A percentile compares a stretch with the other conserved stretches of the same genome.
These are phyloP conservation scores for Eulithis prunata DNA, from an alignment of 2,888 invertebrate genomes.

Conservation along the genomic window DNA sequence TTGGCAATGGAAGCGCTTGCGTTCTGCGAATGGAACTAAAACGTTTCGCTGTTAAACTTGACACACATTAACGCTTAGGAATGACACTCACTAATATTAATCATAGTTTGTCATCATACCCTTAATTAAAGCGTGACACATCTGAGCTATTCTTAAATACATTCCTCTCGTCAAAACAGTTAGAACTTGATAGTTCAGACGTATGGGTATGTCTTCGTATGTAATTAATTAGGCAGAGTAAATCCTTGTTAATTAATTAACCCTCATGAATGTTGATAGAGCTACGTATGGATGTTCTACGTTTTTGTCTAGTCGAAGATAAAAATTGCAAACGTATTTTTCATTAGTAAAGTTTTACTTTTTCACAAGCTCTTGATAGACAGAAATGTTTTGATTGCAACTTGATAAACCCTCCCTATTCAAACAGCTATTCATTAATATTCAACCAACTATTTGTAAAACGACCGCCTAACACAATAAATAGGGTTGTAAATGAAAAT, in stretches of 20 bases:
- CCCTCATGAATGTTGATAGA: too few relatives aligned
- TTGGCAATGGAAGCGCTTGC: slow-evolving; percentile 29
- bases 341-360: background rate
- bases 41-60: slow-evolving; percentile 19
- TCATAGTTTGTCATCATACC: slow-evolving; percentile 47
- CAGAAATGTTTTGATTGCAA: slow-evolving; percentile 12
- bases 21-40: slow-evolving; percentile 23
- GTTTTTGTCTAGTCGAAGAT: background rate
- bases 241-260: background rate
- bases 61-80: slow-evolving; percentile 38
- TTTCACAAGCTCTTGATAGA: background rate
- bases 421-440: slow-evolving; percentile 17
- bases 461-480: slow-evolving; percentile 21
- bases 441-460: slow-evolving; percentile 21
- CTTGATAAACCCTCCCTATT: slow-evolving; percentile 20
- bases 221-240: background rate
- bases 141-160: slow-evolving; percentile 19
- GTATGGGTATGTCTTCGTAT: background rate
- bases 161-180: slow-evolving; percentile 11
- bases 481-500: slow-evolving; percentile 28
- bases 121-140: slow-evolving; percentile 49
- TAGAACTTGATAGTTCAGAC: background rate
- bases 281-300: too few relatives aligned
- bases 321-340: background rate
- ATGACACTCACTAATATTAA: slow-evolving; percentile 53